phyloP scores from a whole-genome alignment of 2,113 vertebrate genomes.

The Hippoglossus stenolepis region DNA sequence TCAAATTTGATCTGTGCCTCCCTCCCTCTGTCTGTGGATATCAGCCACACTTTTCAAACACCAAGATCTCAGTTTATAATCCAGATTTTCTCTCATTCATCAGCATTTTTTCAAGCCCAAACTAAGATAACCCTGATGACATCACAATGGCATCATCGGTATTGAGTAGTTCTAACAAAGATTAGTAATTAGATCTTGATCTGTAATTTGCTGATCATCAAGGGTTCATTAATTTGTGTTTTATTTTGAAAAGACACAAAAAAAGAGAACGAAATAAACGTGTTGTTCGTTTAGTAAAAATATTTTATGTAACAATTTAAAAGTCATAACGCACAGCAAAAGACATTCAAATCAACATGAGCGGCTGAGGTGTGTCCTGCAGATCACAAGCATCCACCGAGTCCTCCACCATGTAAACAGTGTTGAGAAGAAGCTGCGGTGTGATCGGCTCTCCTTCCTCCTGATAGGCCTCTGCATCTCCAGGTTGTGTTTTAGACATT shows the following conservation, averaged over 20 bases:
- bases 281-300: constrained; percentile 67
- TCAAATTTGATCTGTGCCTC: too few relatives aligned
- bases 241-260: not conserved
- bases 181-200: too few relatives aligned
- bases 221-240: too few relatives aligned
- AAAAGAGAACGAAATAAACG: constrained; percentile 13
- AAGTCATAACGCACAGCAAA: constrained; percentile 65
- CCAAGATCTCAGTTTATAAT: too few relatives aligned
- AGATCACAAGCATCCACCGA: constrained; percentile 23
- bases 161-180: too few relatives aligned
- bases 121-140: too few relatives aligned
- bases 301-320: constrained; percentile 71
- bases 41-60: too few relatives aligned
- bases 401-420: constrained; percentile 70
- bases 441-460: constrained; percentile 48
- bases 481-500: constrained; percentile 24
- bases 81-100: too few relatives aligned
- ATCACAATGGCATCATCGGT: too few relatives aligned
- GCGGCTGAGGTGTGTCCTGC: constrained; percentile 48
- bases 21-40: too few relatives aligned
- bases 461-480: constrained; percentile 22
- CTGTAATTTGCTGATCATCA: too few relatives aligned
- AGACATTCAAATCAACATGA: constrained; percentile 68
- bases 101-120: too few relatives aligned
- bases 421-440: constrained; percentile 58